A percentile compares a stretch with the other conserved stretches of the same genome.
These are phyloP conservation scores for Azorinus chamasolen DNA, from an alignment of 2,888 invertebrate species.

Conservation along the genomic window DNA sequence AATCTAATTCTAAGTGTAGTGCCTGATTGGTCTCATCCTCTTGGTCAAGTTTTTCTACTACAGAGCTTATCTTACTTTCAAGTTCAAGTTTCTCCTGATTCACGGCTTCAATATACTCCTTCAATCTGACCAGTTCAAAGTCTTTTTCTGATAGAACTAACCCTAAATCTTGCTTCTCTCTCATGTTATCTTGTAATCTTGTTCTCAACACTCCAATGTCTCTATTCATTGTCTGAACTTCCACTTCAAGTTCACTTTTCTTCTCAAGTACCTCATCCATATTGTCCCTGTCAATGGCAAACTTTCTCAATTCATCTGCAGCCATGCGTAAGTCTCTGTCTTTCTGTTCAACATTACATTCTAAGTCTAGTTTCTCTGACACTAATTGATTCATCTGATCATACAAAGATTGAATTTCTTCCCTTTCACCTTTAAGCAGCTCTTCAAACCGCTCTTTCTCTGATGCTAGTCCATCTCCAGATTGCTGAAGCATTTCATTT, in stretches of 20 bases:
- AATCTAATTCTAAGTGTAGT: conserved; percentile 33
- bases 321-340: conserved; percentile 57
- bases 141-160: conserved; percentile 65
- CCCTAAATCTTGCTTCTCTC: conserved; percentile 34
- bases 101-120: conserved; percentile 23
- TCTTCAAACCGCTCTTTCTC: conserved; percentile 58
- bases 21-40: conserved; percentile 28
- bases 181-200: conserved; percentile 55
- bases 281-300: conserved; percentile 54
- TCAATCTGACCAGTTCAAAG: conserved; percentile 26
- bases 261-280: conserved; percentile 52
- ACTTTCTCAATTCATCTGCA: conserved; percentile 44
- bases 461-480: conserved; percentile 42
- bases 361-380: conserved; percentile 66
- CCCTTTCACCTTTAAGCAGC: conserved; percentile 52
- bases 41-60: conserved; percentile 16
- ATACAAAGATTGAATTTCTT: conserved; percentile 66
- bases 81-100: conserved; percentile 13
- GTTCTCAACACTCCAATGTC: conserved; percentile 62
- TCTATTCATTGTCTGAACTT: conserved; percentile 63
- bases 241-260: conserved; percentile 58
- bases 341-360: conserved; percentile 60
- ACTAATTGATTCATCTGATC: conserved; percentile 65
- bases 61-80: conserved; percentile 5
- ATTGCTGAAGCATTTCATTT: conserved; percentile 34